Conservation (phyloP, 2,888 invertebrate species). For the Dusona sp. region DNA sequence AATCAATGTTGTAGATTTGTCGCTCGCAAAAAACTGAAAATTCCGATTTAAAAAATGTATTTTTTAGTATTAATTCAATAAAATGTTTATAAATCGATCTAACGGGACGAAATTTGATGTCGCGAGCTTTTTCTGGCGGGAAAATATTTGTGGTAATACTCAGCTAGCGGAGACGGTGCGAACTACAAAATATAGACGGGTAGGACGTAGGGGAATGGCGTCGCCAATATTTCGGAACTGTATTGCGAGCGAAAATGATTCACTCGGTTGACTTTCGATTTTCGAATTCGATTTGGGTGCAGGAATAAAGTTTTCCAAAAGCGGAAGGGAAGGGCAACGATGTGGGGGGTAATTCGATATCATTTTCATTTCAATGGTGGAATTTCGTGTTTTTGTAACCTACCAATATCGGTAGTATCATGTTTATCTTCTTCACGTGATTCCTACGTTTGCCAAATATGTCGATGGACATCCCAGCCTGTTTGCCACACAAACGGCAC, state of each 20-base stretch:
- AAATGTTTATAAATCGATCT: background rate
- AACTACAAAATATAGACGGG: conserved; percentile 2
- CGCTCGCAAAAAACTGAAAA: background rate
- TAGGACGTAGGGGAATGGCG: conserved; percentile 26
- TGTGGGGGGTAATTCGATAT: background rate
- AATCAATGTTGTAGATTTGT: background rate
- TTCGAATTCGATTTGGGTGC: background rate
- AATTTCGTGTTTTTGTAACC: conserved; percentile 65
- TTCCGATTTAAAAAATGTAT: background rate
- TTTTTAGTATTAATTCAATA: background rate
- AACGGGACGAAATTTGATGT: background rate
- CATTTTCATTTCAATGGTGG: background rate
- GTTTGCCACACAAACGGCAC: conserved; percentile 82
- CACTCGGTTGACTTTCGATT: background rate
- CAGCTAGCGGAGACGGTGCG: conserved; percentile 29
- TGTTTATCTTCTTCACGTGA: conserved; percentile 81
- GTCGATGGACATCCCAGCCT: conserved; percentile 79
- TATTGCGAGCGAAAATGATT: background rate
- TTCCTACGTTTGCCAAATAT: conserved; percentile 81
- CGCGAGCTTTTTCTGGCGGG: conserved; percentile 21
- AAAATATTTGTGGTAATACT: background rate
- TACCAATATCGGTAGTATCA: conserved; percentile 82
- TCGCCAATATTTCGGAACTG: conserved; percentile 13
- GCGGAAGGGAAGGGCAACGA: background rate
- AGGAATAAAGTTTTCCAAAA: background rate